Percentiles rank a stretch among this genome's conserved stretches.
Evolutionary conservation across 2,888 invertebrate genomes (phyloP).

Genomic region (Leptogaster cylindrica): DNA sequence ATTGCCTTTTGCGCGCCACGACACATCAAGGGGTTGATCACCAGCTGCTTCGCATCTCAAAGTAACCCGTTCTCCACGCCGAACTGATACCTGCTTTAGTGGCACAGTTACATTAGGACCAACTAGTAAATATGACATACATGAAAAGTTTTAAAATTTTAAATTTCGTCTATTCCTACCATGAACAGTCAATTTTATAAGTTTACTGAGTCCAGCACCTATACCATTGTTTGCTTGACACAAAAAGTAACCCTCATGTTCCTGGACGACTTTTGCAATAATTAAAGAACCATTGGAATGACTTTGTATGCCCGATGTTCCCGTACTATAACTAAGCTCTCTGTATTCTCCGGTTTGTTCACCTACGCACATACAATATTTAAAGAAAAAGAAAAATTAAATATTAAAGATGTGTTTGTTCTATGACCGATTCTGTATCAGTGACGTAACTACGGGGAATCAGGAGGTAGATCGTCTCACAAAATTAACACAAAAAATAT

Average conservation of each 20-base stretch:
- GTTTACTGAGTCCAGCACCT: constrained; percentile 68
- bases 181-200: constrained; percentile 68
- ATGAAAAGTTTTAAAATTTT: background rate
- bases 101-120: constrained; percentile 64
- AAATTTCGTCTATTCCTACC: constrained; percentile 58
- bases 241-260: constrained; percentile 66
- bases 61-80: constrained; percentile 64
- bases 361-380: constrained; percentile 53
- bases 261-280: constrained; percentile 64
- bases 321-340: constrained; percentile 63
- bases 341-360: constrained; percentile 65
- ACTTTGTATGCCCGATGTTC: constrained; percentile 59
- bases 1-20: constrained; percentile 64
- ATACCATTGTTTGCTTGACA: constrained; percentile 70
- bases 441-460: no score
- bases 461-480: no score
- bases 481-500: no score
- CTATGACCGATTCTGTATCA: no score
- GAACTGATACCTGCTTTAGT: constrained; percentile 63
- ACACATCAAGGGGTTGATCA: constrained; percentile 65
- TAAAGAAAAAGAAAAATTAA: background rate
- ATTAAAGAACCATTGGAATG: constrained; percentile 64
- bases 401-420: background rate
- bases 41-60: constrained; percentile 65
- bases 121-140: no score